Percentiles rank a stretch among this genome's conserved stretches.
Conservation (phyloP, 1,140 invertebrate genomes). For the Drosophila mauritiana region DNA sequence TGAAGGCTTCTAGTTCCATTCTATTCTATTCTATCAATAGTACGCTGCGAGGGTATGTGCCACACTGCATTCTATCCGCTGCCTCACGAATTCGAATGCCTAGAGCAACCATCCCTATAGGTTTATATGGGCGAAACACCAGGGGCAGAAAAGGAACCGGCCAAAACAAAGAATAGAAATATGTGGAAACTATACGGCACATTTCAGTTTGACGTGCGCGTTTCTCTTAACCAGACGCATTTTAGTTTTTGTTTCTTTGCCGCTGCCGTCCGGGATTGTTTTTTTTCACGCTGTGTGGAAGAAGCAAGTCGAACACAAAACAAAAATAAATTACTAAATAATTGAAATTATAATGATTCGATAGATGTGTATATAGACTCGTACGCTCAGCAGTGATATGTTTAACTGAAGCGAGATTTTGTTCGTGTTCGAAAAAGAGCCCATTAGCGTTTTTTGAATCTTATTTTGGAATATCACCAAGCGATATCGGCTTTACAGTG, state of each 20-base stretch:
- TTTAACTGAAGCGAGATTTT: neutral
- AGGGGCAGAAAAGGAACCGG: conserved; percentile 22
- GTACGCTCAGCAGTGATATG: neutral
- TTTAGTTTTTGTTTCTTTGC: conserved; percentile 11
- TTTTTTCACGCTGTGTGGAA: conserved; percentile 5
- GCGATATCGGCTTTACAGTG: conserved; percentile 72
- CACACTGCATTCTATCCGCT: conserved; percentile 55
- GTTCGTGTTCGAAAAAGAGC: neutral
- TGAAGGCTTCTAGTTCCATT: conserved; percentile 8
- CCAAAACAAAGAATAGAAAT: conserved; percentile 57
- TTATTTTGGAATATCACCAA: conserved; percentile 57
- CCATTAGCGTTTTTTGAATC: neutral
- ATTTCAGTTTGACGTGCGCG: conserved; percentile 69
- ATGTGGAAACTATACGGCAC: conserved; percentile 70
- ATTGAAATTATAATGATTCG: conserved; percentile 1
- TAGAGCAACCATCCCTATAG: conserved; percentile 50
- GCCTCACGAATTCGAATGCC: conserved; percentile 21
- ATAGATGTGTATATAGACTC: neutral
- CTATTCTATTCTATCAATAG: conserved; percentile 55
- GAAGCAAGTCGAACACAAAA: neutral
- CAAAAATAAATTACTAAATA: conserved; percentile 8
- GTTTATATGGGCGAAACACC: conserved; percentile 13
- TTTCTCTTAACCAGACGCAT: conserved; percentile 69
- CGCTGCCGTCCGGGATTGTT: conserved; percentile 1
- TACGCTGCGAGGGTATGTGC: conserved; percentile 29